phyloP scores from a whole-genome alignment of 2,888 invertebrate species.

The Hoplodrina ambigua region DNA sequence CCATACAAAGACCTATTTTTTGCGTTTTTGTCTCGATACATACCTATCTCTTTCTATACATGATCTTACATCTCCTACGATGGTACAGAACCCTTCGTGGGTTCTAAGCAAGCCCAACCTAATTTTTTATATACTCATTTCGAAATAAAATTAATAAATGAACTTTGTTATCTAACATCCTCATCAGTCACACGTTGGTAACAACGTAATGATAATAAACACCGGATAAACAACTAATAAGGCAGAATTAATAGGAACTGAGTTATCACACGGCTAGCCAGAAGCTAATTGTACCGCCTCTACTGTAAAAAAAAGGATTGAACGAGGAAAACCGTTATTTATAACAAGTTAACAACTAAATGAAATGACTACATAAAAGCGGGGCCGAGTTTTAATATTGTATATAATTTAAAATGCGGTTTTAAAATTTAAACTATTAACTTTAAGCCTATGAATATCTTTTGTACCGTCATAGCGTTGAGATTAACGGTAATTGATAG shows the following conservation, averaged over 20 bases:
- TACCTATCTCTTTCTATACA: too few species aligned
- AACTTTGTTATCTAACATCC: not conserved
- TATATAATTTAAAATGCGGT: slow-evolving; percentile 46
- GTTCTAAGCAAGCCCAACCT: too few species aligned
- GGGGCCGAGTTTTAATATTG: slow-evolving; percentile 37
- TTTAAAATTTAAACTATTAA: slow-evolving; percentile 35
- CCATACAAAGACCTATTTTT: too few species aligned
- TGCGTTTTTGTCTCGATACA: too few species aligned
- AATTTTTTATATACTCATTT: not conserved
- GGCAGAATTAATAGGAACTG: slow-evolving; percentile 32
- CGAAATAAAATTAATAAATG: slow-evolving; percentile 3
- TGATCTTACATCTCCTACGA: too few species aligned
- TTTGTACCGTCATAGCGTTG: slow-evolving; percentile 13
- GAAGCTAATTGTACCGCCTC: slow-evolving; percentile 64
- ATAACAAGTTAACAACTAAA: slow-evolving; percentile 54
- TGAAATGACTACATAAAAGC: slow-evolving; percentile 48
- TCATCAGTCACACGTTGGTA: slow-evolving; percentile 17
- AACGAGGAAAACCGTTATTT: slow-evolving; percentile 57
- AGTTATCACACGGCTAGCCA: slow-evolving; percentile 63
- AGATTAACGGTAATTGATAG: not conserved
- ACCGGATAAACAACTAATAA: slow-evolving; percentile 39
- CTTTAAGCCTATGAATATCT: slow-evolving; percentile 12
- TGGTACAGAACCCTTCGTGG: too few species aligned
- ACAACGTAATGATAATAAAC: slow-evolving; percentile 35
- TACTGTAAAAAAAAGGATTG: slow-evolving; percentile 54